Base-by-base conservation (phyloP, 2,113 vertebrate species). In the Chlorodrepanis virens region DNA sequence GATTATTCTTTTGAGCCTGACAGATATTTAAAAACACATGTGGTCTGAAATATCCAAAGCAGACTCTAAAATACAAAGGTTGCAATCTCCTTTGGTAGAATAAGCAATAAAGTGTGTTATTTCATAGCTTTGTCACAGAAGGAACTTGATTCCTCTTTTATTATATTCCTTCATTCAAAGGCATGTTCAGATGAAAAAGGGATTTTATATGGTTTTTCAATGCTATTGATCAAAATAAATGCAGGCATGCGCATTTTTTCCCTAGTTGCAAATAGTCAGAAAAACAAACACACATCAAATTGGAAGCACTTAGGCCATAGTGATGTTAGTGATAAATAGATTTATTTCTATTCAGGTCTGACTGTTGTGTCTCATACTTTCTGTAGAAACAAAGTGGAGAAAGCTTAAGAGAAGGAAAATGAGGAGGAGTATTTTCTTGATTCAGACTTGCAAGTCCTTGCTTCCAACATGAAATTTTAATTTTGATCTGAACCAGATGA, bases 191-290 rank as follows among this genome's bases (percentile, higher is more conserved):
- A 33, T 74, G 72, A 84, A 75, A 60, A 56, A 78, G 45, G 37
- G 50, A 50, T 70, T 92, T 94, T 72, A 10, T 49, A 59, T 80
- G 24, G 23, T 54, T 90, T 83, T 80, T 77, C 23, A 39, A 12
- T 57, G 54, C 14, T 92, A 42, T 89, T 90, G 71, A 93, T 86
- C 63, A 89, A 93, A 88, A 86, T 54, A 90, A 93, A 81, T 72
- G 60, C 54, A 68, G 68, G 16, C 0, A 0, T 68, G 72, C 40
- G 44, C 52, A 44, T 65, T 93, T 95, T 84, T 57, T 17, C 21
- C 50, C 27, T 63, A 52, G 49, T 19, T 90, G 39, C 50, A 83
- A 24, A 59, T 56, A 35, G 59, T 83, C 68, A 81, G 90, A 63
- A 86, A 86, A 92, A 92, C 37, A 69, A 23, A 67, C 10, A 69